phyloP scores from a whole-genome alignment of 2,888 invertebrate genomes.

The Agrotis puta region DNA sequence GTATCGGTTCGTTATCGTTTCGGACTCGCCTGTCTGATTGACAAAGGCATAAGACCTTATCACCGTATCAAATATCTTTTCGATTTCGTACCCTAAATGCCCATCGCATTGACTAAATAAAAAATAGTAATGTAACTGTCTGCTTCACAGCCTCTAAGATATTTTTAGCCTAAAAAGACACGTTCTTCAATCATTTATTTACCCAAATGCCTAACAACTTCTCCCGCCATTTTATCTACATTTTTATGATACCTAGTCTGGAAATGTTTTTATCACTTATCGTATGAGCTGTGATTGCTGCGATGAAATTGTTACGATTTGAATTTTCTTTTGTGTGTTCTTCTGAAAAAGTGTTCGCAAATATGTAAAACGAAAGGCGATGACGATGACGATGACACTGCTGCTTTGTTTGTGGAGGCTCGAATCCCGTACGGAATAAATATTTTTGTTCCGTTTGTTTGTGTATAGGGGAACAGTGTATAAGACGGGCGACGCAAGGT shows the following conservation, averaged over 20 bases:
- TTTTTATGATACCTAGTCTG: not conserved
- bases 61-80: not conserved
- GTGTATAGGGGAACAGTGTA: too few species aligned
- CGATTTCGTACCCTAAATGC: constrained; percentile 3
- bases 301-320: not conserved
- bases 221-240: not conserved
- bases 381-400: too few species aligned
- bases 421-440: too few species aligned
- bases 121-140: not conserved
- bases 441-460: too few species aligned
- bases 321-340: not conserved
- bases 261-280: not conserved
- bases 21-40: too few species aligned
- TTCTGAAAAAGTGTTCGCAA: too few species aligned
- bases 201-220: not conserved
- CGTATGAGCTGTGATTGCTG: not conserved
- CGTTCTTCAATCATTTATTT: not conserved
- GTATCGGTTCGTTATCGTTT: too few species aligned
- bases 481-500: too few species aligned
- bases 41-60: not conserved
- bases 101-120: not conserved
- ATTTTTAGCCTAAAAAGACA: not conserved
- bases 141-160: not conserved
- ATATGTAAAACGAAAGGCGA: too few species aligned
- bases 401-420: too few species aligned